Evolutionary conservation across 1,140 invertebrate genomes (phyloP).

Genomic region (Pollicipes pollicipes): DNA sequence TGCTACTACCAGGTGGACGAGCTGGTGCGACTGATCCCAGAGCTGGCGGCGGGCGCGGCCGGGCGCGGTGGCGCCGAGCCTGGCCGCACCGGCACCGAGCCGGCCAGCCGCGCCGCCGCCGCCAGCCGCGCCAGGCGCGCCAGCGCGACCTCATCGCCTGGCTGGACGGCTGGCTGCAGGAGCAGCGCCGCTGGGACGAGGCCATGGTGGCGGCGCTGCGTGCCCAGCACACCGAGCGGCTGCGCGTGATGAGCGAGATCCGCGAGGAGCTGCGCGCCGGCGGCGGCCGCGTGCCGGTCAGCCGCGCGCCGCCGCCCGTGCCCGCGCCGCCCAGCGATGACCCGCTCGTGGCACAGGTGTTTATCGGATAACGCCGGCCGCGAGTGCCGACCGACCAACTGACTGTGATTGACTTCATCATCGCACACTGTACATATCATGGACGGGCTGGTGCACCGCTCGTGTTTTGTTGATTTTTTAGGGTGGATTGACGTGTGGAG

Average conservation of each 20-base stretch:
- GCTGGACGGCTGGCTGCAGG: background rate
- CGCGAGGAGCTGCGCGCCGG: background rate
- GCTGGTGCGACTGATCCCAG: background rate
- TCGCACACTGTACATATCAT: background rate
- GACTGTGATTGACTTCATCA: background rate
- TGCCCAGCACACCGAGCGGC: background rate
- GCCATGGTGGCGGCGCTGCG: background rate
- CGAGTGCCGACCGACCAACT: background rate
- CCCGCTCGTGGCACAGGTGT: background rate
- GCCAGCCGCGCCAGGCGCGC: background rate
- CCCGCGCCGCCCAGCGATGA: background rate
- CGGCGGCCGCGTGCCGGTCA: background rate
- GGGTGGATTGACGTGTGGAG: too few species aligned
- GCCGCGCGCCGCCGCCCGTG: background rate
- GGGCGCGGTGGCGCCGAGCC: too few species aligned
- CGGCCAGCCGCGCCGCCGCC: too few species aligned
- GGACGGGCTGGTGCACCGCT: too few species aligned
- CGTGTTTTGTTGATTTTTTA: too few species aligned
- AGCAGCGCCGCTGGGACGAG: constrained; percentile 4
- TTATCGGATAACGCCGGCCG: background rate
- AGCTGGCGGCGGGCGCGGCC: background rate
- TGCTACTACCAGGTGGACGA: background rate
- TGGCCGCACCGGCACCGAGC: too few species aligned
- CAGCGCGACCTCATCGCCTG: background rate
- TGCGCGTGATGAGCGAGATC: background rate